Evolutionary conservation across 2,113 vertebrate genomes (phyloP), one percentile per base, ranked within the genome.

Genomic region (Pyxicephalus adspersus): DNA sequence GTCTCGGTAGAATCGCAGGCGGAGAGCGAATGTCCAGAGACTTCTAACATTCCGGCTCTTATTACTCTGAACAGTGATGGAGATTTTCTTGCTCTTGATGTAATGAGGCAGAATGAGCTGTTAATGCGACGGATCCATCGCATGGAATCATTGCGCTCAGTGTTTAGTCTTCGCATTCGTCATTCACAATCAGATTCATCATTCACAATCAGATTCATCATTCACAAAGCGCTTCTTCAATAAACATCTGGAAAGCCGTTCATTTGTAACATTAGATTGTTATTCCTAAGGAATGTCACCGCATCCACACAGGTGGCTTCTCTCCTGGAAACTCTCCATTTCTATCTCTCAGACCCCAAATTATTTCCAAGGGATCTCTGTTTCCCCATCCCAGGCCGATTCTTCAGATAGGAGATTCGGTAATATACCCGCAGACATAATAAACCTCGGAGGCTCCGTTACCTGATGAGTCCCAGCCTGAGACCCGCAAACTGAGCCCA

Each of bases 221-320:
- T 71, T 71, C 51, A 61, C 54, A 80, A n/a, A 64, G 57, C 64
- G 38, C 67, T 29, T 63, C 25, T 80, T 80, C 67, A 80, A 80
- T 80, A 80, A 80, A 80, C 66, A 80, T 61, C 31, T 19, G 19
- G 5, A 58, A 61, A 45, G 29, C 55, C 74, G 19, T 76, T 76
- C 17, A 64, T 76, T 76, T 76, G 31, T 75, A 61, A 61, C 29
- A 8, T 75, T 29, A 54, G 54, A 23, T 57, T 72, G 67, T 72
- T 72, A 80, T 72, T 80, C 20, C 18, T 20, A 34, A n/a, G 29
- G 26, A 50, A 71, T 52, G 25, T 70, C 55, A 23, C 22, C 19
- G n/a, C 66, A 23, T 61, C 38, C 57, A 80, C 72, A 63, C 78
- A 80, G 78, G 78, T 80, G 78, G 64, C 78, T 80, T 61, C 20